Evolutionary conservation across 2,113 vertebrate genomes (phyloP).

Genomic region (Vulpes vulpes): DNA sequence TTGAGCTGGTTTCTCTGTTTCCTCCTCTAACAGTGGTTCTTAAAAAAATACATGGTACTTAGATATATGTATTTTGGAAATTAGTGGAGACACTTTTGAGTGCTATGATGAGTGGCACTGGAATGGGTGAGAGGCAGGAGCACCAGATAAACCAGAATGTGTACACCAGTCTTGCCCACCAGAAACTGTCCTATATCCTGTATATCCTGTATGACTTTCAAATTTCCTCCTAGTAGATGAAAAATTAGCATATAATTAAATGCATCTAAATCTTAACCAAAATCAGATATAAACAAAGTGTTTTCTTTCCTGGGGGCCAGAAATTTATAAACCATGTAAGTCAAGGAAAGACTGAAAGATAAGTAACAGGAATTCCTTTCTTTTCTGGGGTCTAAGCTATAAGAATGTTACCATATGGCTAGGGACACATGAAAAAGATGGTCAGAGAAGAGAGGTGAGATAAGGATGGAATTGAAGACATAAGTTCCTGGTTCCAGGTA

Average conservation of each 20-base stretch:
- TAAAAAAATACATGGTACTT: neutral
- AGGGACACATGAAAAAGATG: neutral
- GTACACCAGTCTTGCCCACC: neutral
- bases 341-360: slow-evolving; percentile 1
- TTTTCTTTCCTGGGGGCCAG: neutral
- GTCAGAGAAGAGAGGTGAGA: neutral
- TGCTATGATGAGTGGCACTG: neutral
- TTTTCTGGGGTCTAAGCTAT: neutral
- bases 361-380: neutral
- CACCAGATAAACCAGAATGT: neutral
- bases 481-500: neutral
- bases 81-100: neutral
- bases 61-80: neutral
- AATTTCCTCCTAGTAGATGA: neutral
- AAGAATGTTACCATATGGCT: neutral
- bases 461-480: neutral
- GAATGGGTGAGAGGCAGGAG: neutral
- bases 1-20: neutral
- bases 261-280: neutral
- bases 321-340: neutral
- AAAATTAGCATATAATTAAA: slow-evolving; percentile 44
- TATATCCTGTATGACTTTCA: neutral
- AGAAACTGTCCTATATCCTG: neutral
- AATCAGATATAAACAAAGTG: neutral
- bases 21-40: slow-evolving; percentile 12